phyloP scores from a whole-genome alignment of 2,113 vertebrate species.

The Hypanus sabinus region DNA sequence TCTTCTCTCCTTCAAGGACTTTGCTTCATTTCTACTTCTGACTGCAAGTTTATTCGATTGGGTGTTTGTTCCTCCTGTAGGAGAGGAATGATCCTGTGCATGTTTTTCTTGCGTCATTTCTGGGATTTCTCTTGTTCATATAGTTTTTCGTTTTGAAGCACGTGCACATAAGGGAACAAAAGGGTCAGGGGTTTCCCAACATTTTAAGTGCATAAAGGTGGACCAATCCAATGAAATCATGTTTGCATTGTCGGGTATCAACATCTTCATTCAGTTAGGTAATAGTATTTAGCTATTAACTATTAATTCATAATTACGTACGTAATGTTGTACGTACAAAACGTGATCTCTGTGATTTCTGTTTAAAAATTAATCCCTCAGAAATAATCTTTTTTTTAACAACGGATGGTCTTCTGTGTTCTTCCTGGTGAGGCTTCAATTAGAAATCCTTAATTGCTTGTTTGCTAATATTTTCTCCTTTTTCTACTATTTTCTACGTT shows the following conservation, averaged over 20 bases:
- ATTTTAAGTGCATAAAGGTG: background rate
- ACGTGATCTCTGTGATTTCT: background rate
- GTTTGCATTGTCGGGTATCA: background rate
- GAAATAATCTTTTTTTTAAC: background rate
- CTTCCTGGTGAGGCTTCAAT: background rate
- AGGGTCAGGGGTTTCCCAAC: background rate
- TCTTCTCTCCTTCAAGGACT: background rate
- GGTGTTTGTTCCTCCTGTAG: background rate
- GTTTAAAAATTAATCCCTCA: background rate
- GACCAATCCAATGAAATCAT: background rate
- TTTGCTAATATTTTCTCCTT: background rate
- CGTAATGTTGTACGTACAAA: background rate
- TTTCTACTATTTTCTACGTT: background rate
- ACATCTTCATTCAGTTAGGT: background rate
- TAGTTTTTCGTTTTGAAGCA: background rate
- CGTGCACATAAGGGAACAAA: no score
- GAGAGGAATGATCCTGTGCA: background rate
- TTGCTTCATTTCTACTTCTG: background rate
- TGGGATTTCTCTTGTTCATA: background rate
- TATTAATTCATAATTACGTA: slow-evolving; percentile 27
- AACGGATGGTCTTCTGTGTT: background rate
- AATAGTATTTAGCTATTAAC: background rate
- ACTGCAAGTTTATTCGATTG: background rate
- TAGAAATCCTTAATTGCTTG: background rate
- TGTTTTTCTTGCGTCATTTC: background rate